Evolutionary conservation across 2,888 invertebrate species (phyloP), one percentile per base, ranked within the genome.

Genomic region (Sericinus montela): DNA sequence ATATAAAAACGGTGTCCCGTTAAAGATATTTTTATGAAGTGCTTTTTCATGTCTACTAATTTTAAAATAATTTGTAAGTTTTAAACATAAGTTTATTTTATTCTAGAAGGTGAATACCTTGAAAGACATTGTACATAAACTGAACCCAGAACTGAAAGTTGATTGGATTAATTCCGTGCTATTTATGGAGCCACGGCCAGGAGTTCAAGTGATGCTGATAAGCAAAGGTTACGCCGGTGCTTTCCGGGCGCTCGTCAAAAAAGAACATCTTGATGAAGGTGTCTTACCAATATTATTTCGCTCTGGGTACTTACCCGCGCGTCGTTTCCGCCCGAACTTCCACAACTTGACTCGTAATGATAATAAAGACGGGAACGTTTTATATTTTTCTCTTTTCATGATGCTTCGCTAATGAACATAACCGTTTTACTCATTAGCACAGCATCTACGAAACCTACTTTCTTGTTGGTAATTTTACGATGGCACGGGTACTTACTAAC

Each of bases 321-420:
- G 69, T 71, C 82, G 80, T 83, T 85, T 85, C 85, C 86, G 79
- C 75, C 62, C 69, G 80, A 79, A 82, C 80, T 80, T 83, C 72
- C 74, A 69, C 72, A 71, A 75, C 80, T 82, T 78, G 75, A 68
- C 73, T 75, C 75, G 69, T 77, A 83, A 84, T 78, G 75, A 78
- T 77, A 80, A 80, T 77, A 83, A 84, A 85, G 80, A 75, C 78
- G 70, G 5, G 72, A 72, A 72, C 74, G 72, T 73, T 75, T 69
- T 72, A 71, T 66, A 72, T 73, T 76, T 75, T 69, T 68, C 68
- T 59, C 67, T 69, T 74, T 69, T 70, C 49, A 38, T 32, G 62
- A 67, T 65, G 64, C 66, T 62, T 60, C 66, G 67, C 72, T 82
- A 82, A 84, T 79, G 81, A 77, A 72, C 67, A 63, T 71, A 68